These are phyloP conservation scores for Dioctria linearis DNA, from an alignment of 2,888 invertebrate species.

Conservation along the genomic window DNA sequence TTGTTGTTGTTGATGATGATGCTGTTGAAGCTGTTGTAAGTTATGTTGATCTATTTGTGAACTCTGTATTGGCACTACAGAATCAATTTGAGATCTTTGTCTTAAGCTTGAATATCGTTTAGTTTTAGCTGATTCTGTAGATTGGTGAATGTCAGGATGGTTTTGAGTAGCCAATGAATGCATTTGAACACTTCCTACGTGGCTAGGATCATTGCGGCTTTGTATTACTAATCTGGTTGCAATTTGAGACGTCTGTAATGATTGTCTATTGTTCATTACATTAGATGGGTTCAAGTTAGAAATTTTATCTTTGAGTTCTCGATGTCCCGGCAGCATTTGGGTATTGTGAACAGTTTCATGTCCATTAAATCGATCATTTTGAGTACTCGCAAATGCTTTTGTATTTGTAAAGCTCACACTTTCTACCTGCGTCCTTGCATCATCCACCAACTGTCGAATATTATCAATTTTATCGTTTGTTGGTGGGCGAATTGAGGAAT, in stretches of 20 bases:
- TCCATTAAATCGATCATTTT: slow-evolving; percentile 52
- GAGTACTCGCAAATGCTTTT: slow-evolving; percentile 50
- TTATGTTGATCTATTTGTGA: slow-evolving; percentile 55
- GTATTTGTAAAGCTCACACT: slow-evolving; percentile 60
- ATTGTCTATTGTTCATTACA: slow-evolving; percentile 25
- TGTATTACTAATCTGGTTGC: slow-evolving; percentile 54
- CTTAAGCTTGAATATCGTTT: slow-evolving; percentile 81
- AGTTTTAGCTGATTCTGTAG: slow-evolving; percentile 62
- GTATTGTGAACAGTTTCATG: slow-evolving; percentile 47
- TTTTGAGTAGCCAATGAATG: slow-evolving; percentile 68
- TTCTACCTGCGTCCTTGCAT: slow-evolving; percentile 56
- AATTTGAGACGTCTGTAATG: slow-evolving; percentile 34
- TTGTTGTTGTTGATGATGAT: slow-evolving; percentile 62
- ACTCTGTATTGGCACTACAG: slow-evolving; percentile 63
- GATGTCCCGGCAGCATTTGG: slow-evolving; percentile 14
- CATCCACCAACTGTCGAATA: slow-evolving; percentile 22
- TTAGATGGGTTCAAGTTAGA: slow-evolving; percentile 27
- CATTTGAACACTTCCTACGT: slow-evolving; percentile 71
- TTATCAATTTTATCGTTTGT: slow-evolving; percentile 17
- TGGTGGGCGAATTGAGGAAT: slow-evolving; percentile 3
- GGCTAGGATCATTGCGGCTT: slow-evolving; percentile 66
- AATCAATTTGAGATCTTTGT: slow-evolving; percentile 71
- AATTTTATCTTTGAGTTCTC: slow-evolving; percentile 47
- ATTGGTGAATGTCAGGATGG: slow-evolving; percentile 61
- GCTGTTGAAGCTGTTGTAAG: slow-evolving; percentile 64